Conservation (phyloP, 1,140 invertebrate species). For the Microplitis mediator region DNA sequence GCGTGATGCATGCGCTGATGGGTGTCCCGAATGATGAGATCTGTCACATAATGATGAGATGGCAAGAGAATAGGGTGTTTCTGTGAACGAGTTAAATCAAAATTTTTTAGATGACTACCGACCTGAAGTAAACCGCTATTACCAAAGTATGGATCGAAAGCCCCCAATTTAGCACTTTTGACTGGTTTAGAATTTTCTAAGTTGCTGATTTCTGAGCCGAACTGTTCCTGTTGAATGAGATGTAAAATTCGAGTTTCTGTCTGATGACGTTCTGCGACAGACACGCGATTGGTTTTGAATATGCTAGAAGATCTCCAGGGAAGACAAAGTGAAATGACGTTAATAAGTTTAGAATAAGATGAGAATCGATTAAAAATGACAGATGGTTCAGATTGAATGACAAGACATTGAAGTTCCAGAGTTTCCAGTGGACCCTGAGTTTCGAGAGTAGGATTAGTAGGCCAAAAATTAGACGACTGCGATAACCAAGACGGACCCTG, state of each 20-base stretch:
- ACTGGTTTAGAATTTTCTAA: not conserved
- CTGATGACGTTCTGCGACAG: not conserved
- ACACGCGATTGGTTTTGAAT: not conserved
- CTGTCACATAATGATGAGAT: not conserved
- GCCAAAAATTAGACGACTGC: not conserved
- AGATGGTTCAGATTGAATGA: not conserved
- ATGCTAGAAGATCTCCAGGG: not conserved
- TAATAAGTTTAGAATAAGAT: not conserved
- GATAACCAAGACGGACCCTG: not conserved
- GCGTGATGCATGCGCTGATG: not conserved
- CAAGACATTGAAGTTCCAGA: not conserved
- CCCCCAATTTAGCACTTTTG: not conserved
- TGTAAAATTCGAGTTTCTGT: not conserved
- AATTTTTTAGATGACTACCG: not conserved
- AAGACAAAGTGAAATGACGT: not conserved
- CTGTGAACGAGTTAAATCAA: not conserved
- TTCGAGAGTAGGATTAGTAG: not conserved
- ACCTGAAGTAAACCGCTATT: not conserved
- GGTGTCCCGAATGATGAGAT: conserved; percentile 10
- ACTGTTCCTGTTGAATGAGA: not conserved
- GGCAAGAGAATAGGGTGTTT: not conserved
- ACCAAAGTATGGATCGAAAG: not conserved
- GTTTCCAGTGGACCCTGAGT: too few relatives aligned
- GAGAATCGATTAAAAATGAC: not conserved
- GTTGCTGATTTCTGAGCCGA: not conserved